phyloP scores from a whole-genome alignment of 2,113 vertebrate genomes.

The Parus major region DNA sequence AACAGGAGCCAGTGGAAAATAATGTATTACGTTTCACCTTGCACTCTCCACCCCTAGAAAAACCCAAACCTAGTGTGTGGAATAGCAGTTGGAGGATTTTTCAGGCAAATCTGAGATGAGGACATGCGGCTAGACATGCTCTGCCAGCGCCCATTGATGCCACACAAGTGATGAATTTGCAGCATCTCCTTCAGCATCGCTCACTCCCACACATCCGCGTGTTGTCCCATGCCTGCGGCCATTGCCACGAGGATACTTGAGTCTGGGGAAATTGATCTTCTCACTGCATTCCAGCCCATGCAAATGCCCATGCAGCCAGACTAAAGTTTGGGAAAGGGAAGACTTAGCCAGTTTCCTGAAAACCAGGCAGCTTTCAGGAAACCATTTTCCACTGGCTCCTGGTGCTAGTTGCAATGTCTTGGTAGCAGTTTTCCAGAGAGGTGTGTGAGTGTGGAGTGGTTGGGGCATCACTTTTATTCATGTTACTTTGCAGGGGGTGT shows the following conservation, averaged over 20 bases:
- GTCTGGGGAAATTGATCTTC: neutral
- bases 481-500: neutral
- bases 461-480: neutral
- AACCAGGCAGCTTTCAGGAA: neutral
- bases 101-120: neutral
- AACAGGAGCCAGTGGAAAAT: conserved; percentile 30
- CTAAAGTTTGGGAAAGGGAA: neutral
- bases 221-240: fast-evolving
- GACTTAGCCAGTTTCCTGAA: neutral
- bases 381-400: neutral
- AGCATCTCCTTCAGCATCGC: fast-evolving
- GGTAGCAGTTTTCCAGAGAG: neutral
- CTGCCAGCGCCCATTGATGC: fast-evolving
- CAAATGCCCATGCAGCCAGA: neutral
- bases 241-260: fast-evolving
- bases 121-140: fast-evolving
- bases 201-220: fast-evolving
- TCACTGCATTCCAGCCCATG: neutral
- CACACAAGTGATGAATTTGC: fast-evolving
- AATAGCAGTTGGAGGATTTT: neutral
- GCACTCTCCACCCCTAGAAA: neutral
- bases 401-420: neutral
- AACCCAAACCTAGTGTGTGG: fast-evolving
- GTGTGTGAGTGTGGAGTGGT: neutral
- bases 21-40: neutral